Evolutionary conservation across 2,797 vertebrate genomes (phyloP).

Genomic region (Pelochelys cantorii): DNA sequence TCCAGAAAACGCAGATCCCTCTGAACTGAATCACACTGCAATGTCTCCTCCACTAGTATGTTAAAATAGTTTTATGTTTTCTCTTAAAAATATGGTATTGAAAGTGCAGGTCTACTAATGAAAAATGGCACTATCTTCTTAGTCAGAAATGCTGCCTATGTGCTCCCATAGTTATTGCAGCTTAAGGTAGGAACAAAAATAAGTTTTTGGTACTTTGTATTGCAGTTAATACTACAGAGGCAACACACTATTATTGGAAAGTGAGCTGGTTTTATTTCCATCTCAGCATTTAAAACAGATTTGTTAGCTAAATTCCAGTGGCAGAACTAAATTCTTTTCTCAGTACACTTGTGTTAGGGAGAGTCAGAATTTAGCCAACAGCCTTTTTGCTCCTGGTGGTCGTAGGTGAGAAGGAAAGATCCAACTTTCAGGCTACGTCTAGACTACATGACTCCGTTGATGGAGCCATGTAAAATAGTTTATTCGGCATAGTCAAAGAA

Average conservation of each 20-base stretch:
- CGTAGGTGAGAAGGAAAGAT: neutral
- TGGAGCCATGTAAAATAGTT: too few relatives aligned
- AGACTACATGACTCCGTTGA: too few relatives aligned
- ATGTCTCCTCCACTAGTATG: slow-evolving; percentile 7
- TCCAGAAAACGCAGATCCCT: slow-evolving; percentile 51
- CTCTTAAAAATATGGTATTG: neutral
- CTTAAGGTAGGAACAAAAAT: neutral
- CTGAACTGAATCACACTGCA: neutral
- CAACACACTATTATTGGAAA: neutral
- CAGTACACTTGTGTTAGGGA: neutral
- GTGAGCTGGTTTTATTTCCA: neutral
- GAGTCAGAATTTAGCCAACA: neutral
- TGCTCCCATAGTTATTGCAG: neutral
- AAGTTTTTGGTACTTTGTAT: neutral
- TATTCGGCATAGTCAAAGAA: too few relatives aligned
- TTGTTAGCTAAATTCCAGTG: neutral
- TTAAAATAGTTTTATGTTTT: slow-evolving; percentile 5
- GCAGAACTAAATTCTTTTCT: neutral
- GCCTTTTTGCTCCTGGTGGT: neutral
- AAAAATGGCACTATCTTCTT: neutral
- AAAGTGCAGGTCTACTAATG: neutral
- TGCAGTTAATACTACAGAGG: neutral
- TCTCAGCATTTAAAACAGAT: neutral
- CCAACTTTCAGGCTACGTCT: neutral
- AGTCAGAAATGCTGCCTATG: neutral